Evolutionary conservation across 2,888 invertebrate genomes (phyloP).

Genomic region (Cepaea hortensis): DNA sequence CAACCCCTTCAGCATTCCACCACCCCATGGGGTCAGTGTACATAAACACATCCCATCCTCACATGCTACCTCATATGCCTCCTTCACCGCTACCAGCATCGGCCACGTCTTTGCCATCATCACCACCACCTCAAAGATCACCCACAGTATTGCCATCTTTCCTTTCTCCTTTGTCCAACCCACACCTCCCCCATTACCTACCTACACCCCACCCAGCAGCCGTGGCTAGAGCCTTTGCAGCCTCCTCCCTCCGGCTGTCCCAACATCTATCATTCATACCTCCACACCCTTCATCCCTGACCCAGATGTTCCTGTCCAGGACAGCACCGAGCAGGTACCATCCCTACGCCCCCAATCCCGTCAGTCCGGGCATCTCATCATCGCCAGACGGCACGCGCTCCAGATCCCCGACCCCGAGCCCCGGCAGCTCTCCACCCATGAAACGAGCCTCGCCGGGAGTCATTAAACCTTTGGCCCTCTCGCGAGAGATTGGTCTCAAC

Average conservation of each 20-base stretch:
- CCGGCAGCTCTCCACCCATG: constrained; percentile 39
- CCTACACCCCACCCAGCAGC: constrained; percentile 32
- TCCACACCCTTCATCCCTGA: constrained; percentile 49
- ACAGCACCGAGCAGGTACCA: constrained; percentile 87
- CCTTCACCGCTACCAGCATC: constrained; percentile 6
- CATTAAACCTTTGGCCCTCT: constrained; percentile 42
- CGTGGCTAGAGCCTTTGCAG: constrained; percentile 11
- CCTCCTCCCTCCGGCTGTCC: constrained; percentile 30
- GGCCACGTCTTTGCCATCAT: background rate
- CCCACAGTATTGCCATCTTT: constrained; percentile 11
- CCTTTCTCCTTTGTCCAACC: constrained; percentile 23
- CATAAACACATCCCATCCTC: constrained; percentile 46
- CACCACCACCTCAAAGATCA: constrained; percentile 33
- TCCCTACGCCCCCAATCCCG: constrained; percentile 81
- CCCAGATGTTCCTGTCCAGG: constrained; percentile 76
- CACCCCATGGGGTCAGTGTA: constrained; percentile 52
- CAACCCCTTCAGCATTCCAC: constrained; percentile 52
- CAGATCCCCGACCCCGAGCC: constrained; percentile 41
- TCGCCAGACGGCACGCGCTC: constrained; percentile 25
- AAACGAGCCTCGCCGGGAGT: constrained; percentile 23
- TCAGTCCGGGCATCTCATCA: constrained; percentile 79
- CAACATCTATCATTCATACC: constrained; percentile 46
- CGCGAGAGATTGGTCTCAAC: constrained; percentile 44
- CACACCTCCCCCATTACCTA: constrained; percentile 21
- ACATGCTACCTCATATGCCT: constrained; percentile 24